phyloP scores from a whole-genome alignment of 2,888 invertebrate genomes.

The Lordiphosa andalusiaca region DNA sequence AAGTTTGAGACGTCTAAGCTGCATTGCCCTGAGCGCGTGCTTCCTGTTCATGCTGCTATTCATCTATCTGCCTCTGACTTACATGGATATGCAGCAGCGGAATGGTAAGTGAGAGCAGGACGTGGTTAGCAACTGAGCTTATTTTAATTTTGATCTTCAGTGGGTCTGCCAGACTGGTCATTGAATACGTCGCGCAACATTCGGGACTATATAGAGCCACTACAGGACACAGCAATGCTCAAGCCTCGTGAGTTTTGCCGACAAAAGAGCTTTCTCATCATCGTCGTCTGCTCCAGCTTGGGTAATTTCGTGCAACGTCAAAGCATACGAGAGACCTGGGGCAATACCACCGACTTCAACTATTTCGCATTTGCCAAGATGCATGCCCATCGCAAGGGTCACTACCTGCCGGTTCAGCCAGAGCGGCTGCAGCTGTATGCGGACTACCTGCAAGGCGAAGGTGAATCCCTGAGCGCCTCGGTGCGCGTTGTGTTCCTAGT shows the following conservation, averaged over 20 bases:
- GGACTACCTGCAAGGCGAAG: constrained; percentile 60
- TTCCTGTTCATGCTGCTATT: constrained; percentile 61
- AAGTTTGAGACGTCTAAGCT: constrained; percentile 60
- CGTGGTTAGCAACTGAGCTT: not conserved
- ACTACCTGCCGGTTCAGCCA: constrained; percentile 67
- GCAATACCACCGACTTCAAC: constrained; percentile 79
- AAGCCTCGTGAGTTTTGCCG: constrained; percentile 83
- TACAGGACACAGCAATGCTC: constrained; percentile 85
- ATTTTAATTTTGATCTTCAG: constrained; percentile 65
- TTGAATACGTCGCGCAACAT: constrained; percentile 87
- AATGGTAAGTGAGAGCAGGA: constrained; percentile 58
- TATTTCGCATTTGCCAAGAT: constrained; percentile 76
- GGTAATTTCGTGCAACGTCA: constrained; percentile 84
- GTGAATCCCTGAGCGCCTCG: constrained; percentile 33
- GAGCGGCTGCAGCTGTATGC: constrained; percentile 64
- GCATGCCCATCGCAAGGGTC: constrained; percentile 72
- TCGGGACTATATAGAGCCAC: constrained; percentile 86
- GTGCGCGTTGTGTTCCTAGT: constrained; percentile 77
- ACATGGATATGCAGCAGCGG: constrained; percentile 69
- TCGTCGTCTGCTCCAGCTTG: constrained; percentile 89
- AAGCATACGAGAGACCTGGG: constrained; percentile 80
- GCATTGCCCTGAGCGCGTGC: constrained; percentile 52
- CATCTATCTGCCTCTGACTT: constrained; percentile 68
- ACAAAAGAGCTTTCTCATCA: constrained; percentile 83
- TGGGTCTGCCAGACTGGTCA: constrained; percentile 86